Evolutionary conservation across 2,797 vertebrate genomes (phyloP).

Genomic region (Merluccius polli): DNA sequence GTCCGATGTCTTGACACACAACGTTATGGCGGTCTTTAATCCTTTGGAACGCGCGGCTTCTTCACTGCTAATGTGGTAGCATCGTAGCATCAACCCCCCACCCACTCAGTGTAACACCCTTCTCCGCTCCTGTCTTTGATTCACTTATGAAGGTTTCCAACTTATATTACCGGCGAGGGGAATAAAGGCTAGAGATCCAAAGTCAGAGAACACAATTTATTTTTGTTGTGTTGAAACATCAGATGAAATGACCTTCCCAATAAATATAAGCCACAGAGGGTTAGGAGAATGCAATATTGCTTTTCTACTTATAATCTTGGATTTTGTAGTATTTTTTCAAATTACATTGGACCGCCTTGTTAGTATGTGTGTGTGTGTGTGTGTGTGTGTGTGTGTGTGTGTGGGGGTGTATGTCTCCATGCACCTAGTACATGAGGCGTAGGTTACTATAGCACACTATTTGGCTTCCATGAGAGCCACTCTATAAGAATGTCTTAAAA

Average conservation of each 20-base stretch:
- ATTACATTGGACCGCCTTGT: constrained; percentile 38
- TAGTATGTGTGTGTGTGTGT: constrained; percentile 2
- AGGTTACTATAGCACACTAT: no score
- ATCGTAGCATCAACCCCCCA: neutral
- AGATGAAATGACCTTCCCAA: constrained; percentile 69
- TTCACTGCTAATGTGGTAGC: no score
- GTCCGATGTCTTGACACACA: neutral
- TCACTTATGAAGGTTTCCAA: constrained; percentile 53
- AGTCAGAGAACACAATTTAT: constrained; percentile 64
- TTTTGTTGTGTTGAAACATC: constrained; percentile 67
- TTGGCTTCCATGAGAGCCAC: no score
- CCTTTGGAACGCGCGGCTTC: neutral
- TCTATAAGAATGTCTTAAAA: no score
- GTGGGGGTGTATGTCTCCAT: neutral
- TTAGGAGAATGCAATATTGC: constrained; percentile 62
- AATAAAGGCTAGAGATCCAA: constrained; percentile 58
- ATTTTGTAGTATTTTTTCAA: constrained; percentile 49
- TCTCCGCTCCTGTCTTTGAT: constrained; percentile 33
- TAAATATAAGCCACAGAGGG: constrained; percentile 66
- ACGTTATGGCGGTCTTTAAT: constrained; percentile 5
- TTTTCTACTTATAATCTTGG: constrained; percentile 69
- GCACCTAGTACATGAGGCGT: neutral
- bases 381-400: neutral
- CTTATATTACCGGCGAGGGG: constrained; percentile 65
- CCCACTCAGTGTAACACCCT: neutral